A percentile compares a stretch with the other conserved stretches of the same genome.
These are phyloP conservation scores for Drosophila paramelanica DNA, from an alignment of 2,888 invertebrate species.

Conservation along the genomic window DNA sequence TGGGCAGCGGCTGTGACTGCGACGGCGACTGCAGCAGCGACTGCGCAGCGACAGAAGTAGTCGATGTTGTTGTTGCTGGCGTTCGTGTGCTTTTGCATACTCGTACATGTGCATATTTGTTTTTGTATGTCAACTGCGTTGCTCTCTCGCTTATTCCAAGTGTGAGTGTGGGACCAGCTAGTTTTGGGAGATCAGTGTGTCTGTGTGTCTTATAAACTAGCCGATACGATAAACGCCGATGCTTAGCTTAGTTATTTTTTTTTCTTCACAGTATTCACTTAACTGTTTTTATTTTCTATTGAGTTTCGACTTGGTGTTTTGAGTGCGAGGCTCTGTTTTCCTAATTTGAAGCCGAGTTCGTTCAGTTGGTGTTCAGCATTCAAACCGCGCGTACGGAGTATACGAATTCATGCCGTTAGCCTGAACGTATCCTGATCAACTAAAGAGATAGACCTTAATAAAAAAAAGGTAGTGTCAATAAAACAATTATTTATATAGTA, in stretches of 20 bases:
- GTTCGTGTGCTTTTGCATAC: constrained; percentile 44
- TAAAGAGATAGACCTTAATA: not conserved
- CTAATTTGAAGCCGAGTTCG: constrained; percentile 67
- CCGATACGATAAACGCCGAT: constrained; percentile 39
- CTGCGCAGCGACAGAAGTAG: not conserved
- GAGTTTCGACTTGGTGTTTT: constrained; percentile 39
- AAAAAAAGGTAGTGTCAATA: not conserved
- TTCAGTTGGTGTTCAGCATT: constrained; percentile 81
- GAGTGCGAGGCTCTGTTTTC: constrained; percentile 65
- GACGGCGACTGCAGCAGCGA: constrained; percentile 3
- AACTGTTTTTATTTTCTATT: constrained; percentile 58
- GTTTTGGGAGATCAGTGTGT: constrained; percentile 50
- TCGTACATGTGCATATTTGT: constrained; percentile 10
- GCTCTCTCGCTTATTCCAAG: not conserved
- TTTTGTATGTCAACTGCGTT: not conserved
- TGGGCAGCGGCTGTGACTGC: constrained; percentile 21
- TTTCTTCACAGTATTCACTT: constrained; percentile 44
- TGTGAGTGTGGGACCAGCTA: constrained; percentile 41
- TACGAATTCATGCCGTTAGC: constrained; percentile 24
- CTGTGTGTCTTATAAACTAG: constrained; percentile 50
- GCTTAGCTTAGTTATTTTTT: constrained; percentile 29
- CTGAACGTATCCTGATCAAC: constrained; percentile 14
- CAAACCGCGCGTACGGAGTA: constrained; percentile 66
- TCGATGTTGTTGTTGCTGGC: no score
- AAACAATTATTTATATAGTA: not conserved